Percentiles rank a stretch among this genome's conserved stretches.
Conservation (phyloP, 2,888 invertebrate species). For the Troides oblongomaculatus region DNA sequence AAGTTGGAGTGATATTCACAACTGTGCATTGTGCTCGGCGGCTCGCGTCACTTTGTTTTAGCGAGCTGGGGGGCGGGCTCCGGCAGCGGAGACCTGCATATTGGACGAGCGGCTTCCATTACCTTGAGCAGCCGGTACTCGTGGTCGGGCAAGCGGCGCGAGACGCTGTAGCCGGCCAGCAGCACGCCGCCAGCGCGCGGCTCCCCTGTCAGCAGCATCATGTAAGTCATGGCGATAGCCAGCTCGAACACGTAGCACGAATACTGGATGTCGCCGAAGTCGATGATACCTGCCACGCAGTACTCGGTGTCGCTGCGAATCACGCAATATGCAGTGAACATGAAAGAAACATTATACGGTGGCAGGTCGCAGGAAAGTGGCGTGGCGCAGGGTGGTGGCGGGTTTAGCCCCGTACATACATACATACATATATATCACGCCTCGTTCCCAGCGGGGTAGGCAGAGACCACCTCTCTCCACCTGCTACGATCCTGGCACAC, state of each 20-base stretch:
- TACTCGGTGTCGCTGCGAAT: slow-evolving; percentile 66
- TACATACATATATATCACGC: no score
- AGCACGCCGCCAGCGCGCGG: slow-evolving; percentile 83
- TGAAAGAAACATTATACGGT: not conserved
- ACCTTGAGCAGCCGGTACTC: slow-evolving; percentile 86
- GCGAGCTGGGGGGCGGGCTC: not conserved
- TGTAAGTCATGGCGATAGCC: slow-evolving; percentile 89
- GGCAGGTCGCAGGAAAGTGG: not conserved
- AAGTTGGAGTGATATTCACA: no score
- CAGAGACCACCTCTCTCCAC: no score
- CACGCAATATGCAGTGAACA: no score
- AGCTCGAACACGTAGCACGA: slow-evolving; percentile 90
- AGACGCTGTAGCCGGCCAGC: slow-evolving; percentile 87
- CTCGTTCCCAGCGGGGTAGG: no score
- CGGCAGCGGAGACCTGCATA: not conserved
- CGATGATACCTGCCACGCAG: slow-evolving; percentile 86
- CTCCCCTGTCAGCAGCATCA: slow-evolving; percentile 84
- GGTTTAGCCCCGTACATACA: no score
- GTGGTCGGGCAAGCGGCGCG: slow-evolving; percentile 78
- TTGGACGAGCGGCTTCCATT: slow-evolving; percentile 10
- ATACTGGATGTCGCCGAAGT: slow-evolving; percentile 91
- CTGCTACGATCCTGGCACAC: no score
- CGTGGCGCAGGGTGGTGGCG: not conserved
- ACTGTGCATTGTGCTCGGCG: no score
- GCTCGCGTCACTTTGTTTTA: not conserved